These are phyloP conservation scores for Acanthopagrus latus DNA, from an alignment of 2,797 vertebrate genomes.

Conservation along the genomic window DNA sequence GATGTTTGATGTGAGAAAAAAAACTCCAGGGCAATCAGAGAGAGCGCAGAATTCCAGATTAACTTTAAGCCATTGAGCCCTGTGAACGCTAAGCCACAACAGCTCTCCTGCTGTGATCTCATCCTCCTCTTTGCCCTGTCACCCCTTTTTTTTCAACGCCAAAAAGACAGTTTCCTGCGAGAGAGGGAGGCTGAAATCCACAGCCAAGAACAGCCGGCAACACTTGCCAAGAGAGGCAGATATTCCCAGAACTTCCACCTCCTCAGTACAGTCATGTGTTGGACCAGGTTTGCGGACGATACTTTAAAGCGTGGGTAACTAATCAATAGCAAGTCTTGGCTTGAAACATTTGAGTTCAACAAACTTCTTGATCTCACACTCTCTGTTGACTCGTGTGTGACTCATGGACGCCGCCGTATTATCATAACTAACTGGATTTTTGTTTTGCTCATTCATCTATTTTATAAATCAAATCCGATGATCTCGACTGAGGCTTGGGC, in stretches of 20 bases:
- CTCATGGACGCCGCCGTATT: not conserved
- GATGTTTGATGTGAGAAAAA: slow-evolving; percentile 71
- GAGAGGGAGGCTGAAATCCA: slow-evolving; percentile 46
- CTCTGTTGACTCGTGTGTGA: not conserved
- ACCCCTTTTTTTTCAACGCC: slow-evolving; percentile 29
- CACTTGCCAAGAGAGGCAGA: slow-evolving; percentile 51
- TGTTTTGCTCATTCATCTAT: not conserved
- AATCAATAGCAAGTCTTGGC: not conserved
- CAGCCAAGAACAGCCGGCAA: slow-evolving; percentile 59
- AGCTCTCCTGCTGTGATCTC: slow-evolving; percentile 77
- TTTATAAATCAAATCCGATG: not conserved
- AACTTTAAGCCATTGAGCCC: slow-evolving; percentile 74
- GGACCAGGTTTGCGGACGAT: slow-evolving; percentile 34
- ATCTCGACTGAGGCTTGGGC: not conserved
- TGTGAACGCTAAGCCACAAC: slow-evolving; percentile 76
- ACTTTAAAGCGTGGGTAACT: not conserved
- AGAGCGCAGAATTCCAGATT: slow-evolving; percentile 74
- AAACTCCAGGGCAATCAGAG: slow-evolving; percentile 60
- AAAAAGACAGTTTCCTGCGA: slow-evolving; percentile 49
- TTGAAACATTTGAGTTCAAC: not conserved
- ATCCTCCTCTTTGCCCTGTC: slow-evolving; percentile 68
- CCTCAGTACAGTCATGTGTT: slow-evolving; percentile 39
- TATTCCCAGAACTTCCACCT: slow-evolving; percentile 73
- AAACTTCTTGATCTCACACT: slow-evolving; percentile 12
- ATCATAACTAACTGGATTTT: not conserved